Base-by-base conservation (phyloP, 2,797 vertebrate genomes). In the Anas capensis region DNA sequence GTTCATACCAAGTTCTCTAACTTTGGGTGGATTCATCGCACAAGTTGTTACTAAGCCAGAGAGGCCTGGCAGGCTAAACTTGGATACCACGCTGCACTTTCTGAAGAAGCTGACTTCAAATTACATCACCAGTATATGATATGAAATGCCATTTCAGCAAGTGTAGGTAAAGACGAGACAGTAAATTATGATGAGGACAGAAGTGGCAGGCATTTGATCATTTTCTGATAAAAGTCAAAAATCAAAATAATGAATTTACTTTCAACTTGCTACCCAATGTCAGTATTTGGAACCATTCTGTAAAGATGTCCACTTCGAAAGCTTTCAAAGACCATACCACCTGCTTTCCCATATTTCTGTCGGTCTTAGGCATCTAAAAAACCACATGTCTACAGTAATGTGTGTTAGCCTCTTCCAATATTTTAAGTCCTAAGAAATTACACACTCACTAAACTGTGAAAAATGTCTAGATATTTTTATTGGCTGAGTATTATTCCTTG, bases 161-260 rank as follows among this genome's bases (percentile, higher is more conserved):
- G 21, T 1, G 29, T 23, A 19, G 8, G 17, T 5, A 64, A 23
- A 57, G 19, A 31, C 54, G 33, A 33, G 23, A 19, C 51, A 58
- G 19, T 4, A 34, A 65, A 27, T 4, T 42, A 11, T 36, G 26
- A 69, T 5, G 26, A 33, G 18, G 15, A 9, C 6, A 49, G 48
- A 31, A 27, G 29, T 1, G 6, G 33, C 10, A 9, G 17, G 19
- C 29, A 10, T 8, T 24, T 0, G 0, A 34, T 53, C 16, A 10
- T 11, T 11, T 38, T 31, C 58, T 54, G 71, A 19, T 49, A 36
- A 27, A 8, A 27, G 54, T 12, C 46, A 53, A 58, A 58, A 48
- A 58, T 24, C 26, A 65, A 29, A 17, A 40, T 21, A 29, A 33
- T 14, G 2, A 71, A 31, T 20, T 81, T 36, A 48, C 26, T 72